Percentiles rank a stretch among this genome's conserved stretches.
Evolutionary conservation across 2,113 vertebrate species (phyloP).

Genomic region (Tragelaphus imberbis): DNA sequence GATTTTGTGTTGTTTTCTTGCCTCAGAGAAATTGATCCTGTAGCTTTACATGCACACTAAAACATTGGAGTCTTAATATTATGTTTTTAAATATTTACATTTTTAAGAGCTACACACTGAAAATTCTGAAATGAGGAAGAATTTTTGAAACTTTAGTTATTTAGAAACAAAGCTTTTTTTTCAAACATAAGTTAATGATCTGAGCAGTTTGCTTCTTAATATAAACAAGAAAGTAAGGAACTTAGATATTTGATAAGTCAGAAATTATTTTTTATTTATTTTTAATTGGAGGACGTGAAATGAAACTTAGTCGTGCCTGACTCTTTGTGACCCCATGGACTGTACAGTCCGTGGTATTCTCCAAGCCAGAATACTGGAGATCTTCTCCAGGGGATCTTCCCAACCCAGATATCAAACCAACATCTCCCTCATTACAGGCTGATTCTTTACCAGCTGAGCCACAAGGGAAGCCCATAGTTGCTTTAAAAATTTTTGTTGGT

Average conservation of each 20-base stretch:
- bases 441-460: not conserved
- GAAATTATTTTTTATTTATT: not conserved
- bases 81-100: not conserved
- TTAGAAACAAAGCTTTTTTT: not conserved
- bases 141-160: not conserved
- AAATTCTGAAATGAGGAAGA: not conserved
- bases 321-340: not conserved
- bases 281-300: not conserved
- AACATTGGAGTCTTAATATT: not conserved
- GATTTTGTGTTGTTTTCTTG: not conserved
- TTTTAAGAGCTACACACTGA: not conserved
- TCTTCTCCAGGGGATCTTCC: not conserved
- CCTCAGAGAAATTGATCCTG: not conserved
- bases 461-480: not conserved
- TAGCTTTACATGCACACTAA: not conserved
- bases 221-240: not conserved
- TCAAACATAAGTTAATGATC: not conserved
- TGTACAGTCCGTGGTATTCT: not conserved
- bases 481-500: not conserved
- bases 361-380: not conserved
- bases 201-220: not conserved
- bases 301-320: not conserved
- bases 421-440: rapidly evolving
- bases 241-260: not conserved
- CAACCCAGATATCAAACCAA: not conserved